A percentile compares a stretch with the other conserved stretches of the same genome.
phyloP scores from a whole-genome alignment of 2,113 vertebrate genomes.

The Delphinus delphis region DNA sequence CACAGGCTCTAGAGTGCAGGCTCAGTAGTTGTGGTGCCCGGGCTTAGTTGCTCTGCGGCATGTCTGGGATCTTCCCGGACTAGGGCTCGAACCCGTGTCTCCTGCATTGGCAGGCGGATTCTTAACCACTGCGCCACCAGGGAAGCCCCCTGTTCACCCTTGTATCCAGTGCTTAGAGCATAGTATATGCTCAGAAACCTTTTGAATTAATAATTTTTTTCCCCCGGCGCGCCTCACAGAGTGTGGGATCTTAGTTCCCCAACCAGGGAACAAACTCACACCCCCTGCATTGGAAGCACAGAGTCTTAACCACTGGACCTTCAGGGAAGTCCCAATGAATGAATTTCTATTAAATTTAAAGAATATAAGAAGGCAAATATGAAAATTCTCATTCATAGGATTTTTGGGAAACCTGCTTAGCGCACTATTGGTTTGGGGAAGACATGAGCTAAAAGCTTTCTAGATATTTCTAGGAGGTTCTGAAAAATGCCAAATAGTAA shows the following conservation, averaged over 20 bases:
- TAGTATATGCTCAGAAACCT: not conserved
- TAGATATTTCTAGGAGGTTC: not conserved
- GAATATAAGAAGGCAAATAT: not conserved
- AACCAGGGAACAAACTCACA: no score
- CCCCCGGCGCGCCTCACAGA: no score
- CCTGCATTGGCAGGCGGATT: no score
- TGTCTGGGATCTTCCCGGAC: no score
- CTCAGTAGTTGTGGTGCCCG: no score
- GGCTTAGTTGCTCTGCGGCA: no score
- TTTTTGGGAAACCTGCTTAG: not conserved
- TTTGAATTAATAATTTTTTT: not conserved
- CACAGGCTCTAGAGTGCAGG: no score
- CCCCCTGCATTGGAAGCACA: no score
- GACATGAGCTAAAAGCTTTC: not conserved
- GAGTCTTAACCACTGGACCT: no score
- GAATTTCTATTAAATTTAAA: not conserved
- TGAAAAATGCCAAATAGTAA: not conserved
- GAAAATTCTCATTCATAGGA: not conserved
- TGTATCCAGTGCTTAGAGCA: slow-evolving; percentile 10
- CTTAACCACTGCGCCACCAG: no score
- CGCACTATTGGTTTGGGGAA: not conserved
- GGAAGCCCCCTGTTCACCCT: not conserved
- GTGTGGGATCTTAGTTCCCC: no score
- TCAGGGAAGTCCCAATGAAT: not conserved
- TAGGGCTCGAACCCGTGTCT: no score